Conservation (phyloP, 2,797 vertebrate species). For the Enteromius viviparus region DNA sequence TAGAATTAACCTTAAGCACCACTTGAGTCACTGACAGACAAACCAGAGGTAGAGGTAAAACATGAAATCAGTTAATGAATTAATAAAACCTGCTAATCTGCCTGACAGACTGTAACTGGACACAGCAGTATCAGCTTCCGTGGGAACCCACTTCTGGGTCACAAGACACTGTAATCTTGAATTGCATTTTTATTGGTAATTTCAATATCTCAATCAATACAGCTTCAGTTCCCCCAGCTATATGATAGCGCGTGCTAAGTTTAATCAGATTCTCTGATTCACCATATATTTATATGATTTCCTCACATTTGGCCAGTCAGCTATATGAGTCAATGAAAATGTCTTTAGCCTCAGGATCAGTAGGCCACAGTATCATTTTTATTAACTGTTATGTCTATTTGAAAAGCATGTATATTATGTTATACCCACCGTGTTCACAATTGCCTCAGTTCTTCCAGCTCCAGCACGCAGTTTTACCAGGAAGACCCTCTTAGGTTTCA, state of each 20-base stretch:
- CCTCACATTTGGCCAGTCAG: not conserved
- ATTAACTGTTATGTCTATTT: slow-evolving; percentile 4
- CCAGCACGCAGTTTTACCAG: slow-evolving; percentile 69
- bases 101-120: slow-evolving; percentile 77
- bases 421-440: slow-evolving; percentile 83
- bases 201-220: slow-evolving; percentile 71
- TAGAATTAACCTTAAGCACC: slow-evolving; percentile 7
- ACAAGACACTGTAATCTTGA: slow-evolving; percentile 78
- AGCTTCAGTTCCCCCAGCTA: slow-evolving; percentile 58
- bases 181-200: slow-evolving; percentile 74
- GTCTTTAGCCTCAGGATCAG: slow-evolving; percentile 33
- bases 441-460: slow-evolving; percentile 70
- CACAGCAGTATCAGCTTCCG: slow-evolving; percentile 75
- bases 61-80: slow-evolving; percentile 80
- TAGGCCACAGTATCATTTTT: not conserved
- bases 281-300: not conserved
- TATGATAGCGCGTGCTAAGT: not conserved
- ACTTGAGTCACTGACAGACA: slow-evolving; percentile 40
- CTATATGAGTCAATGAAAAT: slow-evolving; percentile 34
- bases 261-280: slow-evolving; percentile 17
- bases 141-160: slow-evolving; percentile 77
- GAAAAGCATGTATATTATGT: slow-evolving; percentile 25
- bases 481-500: slow-evolving; percentile 87
- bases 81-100: slow-evolving; percentile 80
- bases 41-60: slow-evolving; percentile 65